Percentiles rank a stretch among this genome's conserved stretches.
Conservation (phyloP, 2,113 vertebrate genomes). For the Pteronura brasiliensis region DNA sequence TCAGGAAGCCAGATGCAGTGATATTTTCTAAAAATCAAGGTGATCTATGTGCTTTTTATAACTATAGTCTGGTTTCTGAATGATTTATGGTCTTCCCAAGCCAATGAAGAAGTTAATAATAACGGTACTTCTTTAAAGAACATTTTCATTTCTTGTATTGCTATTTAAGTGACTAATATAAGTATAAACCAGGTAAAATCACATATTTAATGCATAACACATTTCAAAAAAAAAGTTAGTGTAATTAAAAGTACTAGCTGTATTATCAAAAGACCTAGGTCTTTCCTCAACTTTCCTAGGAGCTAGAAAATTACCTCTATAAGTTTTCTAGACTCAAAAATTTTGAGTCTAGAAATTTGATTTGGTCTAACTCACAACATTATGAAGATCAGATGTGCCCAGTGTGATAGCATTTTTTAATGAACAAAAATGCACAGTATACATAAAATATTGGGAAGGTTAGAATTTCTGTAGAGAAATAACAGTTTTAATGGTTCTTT, state of each 20-base stretch:
- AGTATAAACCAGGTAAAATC: not conserved
- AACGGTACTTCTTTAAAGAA: not conserved
- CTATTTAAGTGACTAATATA: not conserved
- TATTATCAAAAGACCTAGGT: not conserved
- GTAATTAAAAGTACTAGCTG: not conserved
- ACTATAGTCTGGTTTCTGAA: not conserved
- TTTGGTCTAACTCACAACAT: not conserved
- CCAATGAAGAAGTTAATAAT: not conserved
- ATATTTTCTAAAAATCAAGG: constrained; percentile 21
- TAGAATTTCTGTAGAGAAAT: not conserved
- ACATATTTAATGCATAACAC: not conserved
- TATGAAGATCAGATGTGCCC: not conserved
- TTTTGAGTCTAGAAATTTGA: not conserved
- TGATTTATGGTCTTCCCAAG: not conserved
- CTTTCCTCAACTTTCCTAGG: not conserved
- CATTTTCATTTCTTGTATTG: not conserved
- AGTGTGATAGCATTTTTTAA: not conserved
- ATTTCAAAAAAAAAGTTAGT: not conserved
- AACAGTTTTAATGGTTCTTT: not conserved
- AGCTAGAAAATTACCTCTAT: no score
- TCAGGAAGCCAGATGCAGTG: not conserved
- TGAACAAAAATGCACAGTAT: not conserved
- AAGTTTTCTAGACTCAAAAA: no score
- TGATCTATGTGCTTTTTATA: constrained; percentile 39
- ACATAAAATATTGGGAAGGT: not conserved